Conservation (phyloP, 2,888 invertebrate species). For the Dione juno region DNA sequence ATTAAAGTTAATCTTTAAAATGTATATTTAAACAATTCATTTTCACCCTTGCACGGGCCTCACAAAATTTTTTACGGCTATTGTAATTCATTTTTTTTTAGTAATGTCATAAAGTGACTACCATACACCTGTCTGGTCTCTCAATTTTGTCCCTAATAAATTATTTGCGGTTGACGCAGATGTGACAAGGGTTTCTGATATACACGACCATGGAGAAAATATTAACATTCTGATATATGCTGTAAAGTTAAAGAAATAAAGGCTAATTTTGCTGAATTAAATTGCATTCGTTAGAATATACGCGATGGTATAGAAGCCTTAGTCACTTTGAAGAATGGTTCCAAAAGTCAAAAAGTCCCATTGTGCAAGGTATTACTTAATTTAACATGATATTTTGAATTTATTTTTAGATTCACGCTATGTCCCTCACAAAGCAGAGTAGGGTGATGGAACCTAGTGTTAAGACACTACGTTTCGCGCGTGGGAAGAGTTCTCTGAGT, state of each 20-base stretch:
- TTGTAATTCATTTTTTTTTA: conserved; percentile 8
- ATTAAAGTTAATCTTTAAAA: neutral
- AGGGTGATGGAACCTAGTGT: too few relatives aligned
- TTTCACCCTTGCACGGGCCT: neutral
- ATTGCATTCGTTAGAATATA: neutral
- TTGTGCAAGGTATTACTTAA: conserved; percentile 12
- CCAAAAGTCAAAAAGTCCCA: conserved; percentile 32
- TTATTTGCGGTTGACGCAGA: conserved; percentile 40
- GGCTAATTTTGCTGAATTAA: neutral
- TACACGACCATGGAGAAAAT: conserved; percentile 12
- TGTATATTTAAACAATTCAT: neutral
- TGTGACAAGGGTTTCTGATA: conserved; percentile 39
- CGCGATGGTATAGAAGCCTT: conserved; percentile 11
- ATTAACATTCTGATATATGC: neutral
- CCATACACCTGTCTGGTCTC: conserved; percentile 35
- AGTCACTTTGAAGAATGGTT: conserved; percentile 38
- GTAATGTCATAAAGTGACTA: conserved; percentile 32
- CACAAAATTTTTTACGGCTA: neutral
- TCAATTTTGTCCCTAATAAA: conserved; percentile 39
- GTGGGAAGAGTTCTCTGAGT: too few relatives aligned
- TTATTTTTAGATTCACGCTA: too few relatives aligned
- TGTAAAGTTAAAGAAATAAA: neutral
- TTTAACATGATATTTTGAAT: neutral
- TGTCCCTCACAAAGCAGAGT: too few relatives aligned
- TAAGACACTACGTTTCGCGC: too few relatives aligned